Evolutionary conservation across 2,113 vertebrate genomes (phyloP).

Genomic region (Laticauda laticaudata): DNA sequence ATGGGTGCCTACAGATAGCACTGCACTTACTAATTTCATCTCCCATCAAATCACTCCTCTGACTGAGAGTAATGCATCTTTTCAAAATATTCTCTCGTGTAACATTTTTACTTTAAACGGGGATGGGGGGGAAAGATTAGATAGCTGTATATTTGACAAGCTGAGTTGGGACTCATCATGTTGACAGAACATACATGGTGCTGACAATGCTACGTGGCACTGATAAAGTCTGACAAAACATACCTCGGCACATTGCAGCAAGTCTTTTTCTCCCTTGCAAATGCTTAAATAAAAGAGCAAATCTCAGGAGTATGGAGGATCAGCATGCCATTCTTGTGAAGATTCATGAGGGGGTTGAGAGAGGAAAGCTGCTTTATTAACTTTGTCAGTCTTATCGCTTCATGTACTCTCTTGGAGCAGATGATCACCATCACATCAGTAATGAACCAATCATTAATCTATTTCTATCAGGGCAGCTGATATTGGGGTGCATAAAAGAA

Average conservation of each 20-base stretch:
- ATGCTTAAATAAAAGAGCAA: conserved; percentile 7
- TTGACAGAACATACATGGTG: conserved; percentile 8
- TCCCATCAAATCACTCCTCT: neutral
- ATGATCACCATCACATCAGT: neutral
- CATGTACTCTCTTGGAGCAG: neutral
- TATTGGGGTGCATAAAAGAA: neutral
- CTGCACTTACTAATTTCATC: conserved; percentile 3
- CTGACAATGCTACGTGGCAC: neutral
- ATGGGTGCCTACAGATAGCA: neutral
- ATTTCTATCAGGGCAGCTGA: neutral
- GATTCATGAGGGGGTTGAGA: too few species aligned
- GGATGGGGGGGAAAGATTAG: neutral
- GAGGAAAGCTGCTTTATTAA: neutral
- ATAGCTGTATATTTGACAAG: conserved; percentile 2
- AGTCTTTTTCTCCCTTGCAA: neutral
- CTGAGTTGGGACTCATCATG: conserved; percentile 16
- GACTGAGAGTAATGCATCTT: neutral
- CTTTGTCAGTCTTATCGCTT: neutral
- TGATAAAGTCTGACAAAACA: conserved; percentile 11
- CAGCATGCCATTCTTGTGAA: neutral
- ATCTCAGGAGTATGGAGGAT: neutral
- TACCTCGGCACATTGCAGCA: neutral
- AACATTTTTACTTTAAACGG: conserved; percentile 1
- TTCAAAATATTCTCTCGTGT: conserved; percentile 7
- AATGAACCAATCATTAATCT: neutral